Evolutionary conservation across 2,113 vertebrate genomes (phyloP).

Genomic region (Prolemur simus): DNA sequence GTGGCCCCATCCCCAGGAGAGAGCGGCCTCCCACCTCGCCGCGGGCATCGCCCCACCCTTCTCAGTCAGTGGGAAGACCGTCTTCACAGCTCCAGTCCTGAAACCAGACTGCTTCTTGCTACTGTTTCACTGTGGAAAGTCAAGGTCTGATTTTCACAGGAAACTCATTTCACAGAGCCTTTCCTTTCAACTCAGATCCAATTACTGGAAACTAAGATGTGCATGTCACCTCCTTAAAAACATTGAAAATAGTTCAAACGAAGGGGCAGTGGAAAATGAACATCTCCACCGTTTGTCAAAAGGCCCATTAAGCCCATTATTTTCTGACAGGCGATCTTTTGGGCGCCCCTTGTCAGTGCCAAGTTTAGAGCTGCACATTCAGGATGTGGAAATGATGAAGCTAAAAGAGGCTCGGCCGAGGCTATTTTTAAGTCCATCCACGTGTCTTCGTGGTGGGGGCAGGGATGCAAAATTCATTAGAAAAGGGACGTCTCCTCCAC

Average conservation of each 20-base stretch:
- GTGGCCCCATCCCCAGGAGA: no score
- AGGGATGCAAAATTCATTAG: neutral
- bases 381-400: neutral
- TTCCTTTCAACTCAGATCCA: neutral
- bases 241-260: neutral
- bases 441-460: neutral
- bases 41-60: accelerated
- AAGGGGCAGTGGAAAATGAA: neutral
- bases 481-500: neutral
- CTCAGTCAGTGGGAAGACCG: accelerated
- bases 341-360: neutral
- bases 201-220: neutral
- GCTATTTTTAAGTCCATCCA: slow-evolving; percentile 38
- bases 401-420: neutral
- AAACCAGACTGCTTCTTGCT: neutral
- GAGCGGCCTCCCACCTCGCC: no score
- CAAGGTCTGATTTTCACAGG: neutral
- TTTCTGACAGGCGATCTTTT: slow-evolving; percentile 66
- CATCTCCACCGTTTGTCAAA: neutral
- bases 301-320: slow-evolving; percentile 65
- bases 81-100: neutral
- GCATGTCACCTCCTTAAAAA: neutral
- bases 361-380: slow-evolving; percentile 53
- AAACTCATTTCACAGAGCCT: neutral
- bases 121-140: neutral